These are phyloP conservation scores for Phocoena phocoena DNA, from an alignment of 2,113 vertebrate genomes.

Conservation along the genomic window DNA sequence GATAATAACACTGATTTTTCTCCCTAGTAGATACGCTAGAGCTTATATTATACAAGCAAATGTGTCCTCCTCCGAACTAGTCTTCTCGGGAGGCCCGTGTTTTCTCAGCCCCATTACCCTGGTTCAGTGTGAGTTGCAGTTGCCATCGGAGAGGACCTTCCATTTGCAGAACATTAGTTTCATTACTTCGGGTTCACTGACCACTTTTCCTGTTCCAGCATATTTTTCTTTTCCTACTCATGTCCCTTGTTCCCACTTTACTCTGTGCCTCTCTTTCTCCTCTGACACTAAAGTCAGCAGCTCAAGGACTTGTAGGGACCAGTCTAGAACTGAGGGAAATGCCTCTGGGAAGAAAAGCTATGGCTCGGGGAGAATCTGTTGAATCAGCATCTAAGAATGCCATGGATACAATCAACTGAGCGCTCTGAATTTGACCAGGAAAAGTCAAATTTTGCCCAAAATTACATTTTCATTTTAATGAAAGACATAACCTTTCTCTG, in stretches of 20 bases:
- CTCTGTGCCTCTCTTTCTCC: neutral
- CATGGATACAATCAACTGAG: neutral
- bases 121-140: accelerated
- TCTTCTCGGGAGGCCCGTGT: neutral
- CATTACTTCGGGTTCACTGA: neutral
- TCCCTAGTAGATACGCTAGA: neutral
- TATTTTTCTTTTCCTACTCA: neutral
- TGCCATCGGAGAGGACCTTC: neutral
- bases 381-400: neutral
- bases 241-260: neutral
- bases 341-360: neutral
- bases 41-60: neutral
- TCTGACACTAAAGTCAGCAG: neutral
- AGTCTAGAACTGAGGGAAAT: neutral
- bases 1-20: neutral
- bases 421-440: neutral
- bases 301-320: neutral
- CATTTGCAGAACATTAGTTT: neutral
- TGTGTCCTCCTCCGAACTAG: neutral
- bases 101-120: neutral
- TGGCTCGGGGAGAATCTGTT: neutral
- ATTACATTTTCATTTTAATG: neutral
- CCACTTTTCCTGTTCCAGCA: neutral
- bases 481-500: neutral
- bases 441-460: neutral